Conservation (phyloP, 2,113 vertebrate genomes). For the Gila orcuttii region DNA sequence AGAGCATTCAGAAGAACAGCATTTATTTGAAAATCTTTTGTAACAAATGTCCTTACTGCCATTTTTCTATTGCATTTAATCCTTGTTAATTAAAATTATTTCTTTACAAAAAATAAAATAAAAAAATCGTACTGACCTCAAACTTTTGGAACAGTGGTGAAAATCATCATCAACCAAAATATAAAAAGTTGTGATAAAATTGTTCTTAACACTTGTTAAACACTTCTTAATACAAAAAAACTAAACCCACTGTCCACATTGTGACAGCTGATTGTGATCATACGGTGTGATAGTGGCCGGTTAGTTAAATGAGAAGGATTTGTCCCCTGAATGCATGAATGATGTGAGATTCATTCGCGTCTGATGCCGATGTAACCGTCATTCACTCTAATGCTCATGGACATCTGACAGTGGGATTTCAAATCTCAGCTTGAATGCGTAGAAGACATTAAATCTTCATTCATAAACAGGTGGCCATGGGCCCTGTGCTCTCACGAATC, state of each 20-base stretch:
- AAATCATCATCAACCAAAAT: too few relatives aligned
- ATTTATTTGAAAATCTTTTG: too few relatives aligned
- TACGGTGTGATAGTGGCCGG: background rate
- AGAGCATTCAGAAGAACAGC: background rate
- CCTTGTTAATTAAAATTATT: background rate
- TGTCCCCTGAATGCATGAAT: background rate
- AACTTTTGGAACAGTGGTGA: too few relatives aligned
- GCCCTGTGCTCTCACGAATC: background rate
- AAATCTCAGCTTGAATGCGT: background rate
- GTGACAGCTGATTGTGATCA: too few relatives aligned
- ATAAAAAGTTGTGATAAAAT: too few relatives aligned
- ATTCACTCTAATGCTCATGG: slow-evolving; percentile 38
- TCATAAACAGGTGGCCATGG: slow-evolving; percentile 17
- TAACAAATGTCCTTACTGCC: background rate
- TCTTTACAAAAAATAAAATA: background rate
- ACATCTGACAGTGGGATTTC: background rate
- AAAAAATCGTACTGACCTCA: too few relatives aligned
- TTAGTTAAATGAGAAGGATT: background rate
- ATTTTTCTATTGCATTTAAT: background rate
- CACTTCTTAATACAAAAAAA: too few relatives aligned
- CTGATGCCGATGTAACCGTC: background rate
- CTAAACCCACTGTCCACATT: too few relatives aligned
- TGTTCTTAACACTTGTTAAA: too few relatives aligned
- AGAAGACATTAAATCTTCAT: slow-evolving; percentile 1
- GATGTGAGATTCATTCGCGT: background rate